These are phyloP conservation scores for Drosophila aldrichi DNA, from an alignment of 2,888 invertebrate genomes.

Conservation along the genomic window DNA sequence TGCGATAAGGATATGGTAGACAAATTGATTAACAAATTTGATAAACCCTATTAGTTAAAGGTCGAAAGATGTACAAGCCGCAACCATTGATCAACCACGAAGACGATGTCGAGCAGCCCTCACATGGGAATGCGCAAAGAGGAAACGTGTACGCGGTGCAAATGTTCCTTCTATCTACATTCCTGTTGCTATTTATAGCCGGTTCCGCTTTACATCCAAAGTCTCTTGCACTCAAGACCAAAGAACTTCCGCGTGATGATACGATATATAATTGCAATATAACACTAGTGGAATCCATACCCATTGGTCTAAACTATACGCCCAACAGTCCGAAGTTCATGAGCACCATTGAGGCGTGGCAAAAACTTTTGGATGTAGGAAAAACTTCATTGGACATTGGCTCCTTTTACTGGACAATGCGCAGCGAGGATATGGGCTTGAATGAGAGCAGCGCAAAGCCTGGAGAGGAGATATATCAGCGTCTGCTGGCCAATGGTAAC, in stretches of 20 bases:
- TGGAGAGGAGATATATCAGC: conserved; percentile 95
- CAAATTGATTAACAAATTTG: neutral
- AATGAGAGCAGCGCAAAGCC: conserved; percentile 91
- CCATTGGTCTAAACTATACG: conserved; percentile 92
- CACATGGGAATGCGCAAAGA: conserved; percentile 29
- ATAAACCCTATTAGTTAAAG: neutral
- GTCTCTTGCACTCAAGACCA: conserved; percentile 14
- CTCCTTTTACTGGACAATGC: conserved; percentile 97
- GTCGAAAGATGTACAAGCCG: conserved; percentile 44
- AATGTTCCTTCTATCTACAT: conserved; percentile 54
- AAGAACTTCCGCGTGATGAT: conserved; percentile 29
- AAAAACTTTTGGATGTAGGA: conserved; percentile 91
- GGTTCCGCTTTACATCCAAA: conserved; percentile 51
- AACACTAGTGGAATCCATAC: conserved; percentile 96
- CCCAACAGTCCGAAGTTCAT: conserved; percentile 87
- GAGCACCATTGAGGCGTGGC: conserved; percentile 93
- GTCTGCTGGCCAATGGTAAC: conserved; percentile 88
- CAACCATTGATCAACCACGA: conserved; percentile 45
- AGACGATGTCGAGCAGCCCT: conserved; percentile 39
- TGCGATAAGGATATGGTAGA: conserved; percentile 18
- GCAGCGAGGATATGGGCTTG: conserved; percentile 90
- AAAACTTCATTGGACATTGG: conserved; percentile 94
- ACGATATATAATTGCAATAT: conserved; percentile 84
- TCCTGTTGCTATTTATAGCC: conserved; percentile 59
- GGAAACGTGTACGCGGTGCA: conserved; percentile 53